These are phyloP conservation scores for Caenorhabditis zanzibari DNA, from an alignment of 2,888 invertebrate species.

Conservation along the genomic window DNA sequence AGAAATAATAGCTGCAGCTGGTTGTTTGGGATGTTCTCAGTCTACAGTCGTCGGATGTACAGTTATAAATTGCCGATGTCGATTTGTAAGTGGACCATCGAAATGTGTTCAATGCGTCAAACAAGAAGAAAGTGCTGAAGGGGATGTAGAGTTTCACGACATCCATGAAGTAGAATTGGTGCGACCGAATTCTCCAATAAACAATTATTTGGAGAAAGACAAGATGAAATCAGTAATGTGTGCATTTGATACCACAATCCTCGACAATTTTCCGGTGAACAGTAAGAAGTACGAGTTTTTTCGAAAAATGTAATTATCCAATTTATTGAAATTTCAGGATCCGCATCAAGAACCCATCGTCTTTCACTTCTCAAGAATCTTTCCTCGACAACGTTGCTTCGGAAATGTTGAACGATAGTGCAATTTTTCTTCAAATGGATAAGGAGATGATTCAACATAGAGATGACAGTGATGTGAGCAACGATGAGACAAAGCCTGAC, in stretches of 20 bases:
- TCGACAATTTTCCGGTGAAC: neutral
- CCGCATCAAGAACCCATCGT: constrained; percentile 35
- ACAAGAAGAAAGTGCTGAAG: constrained; percentile 22
- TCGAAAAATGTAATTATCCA: neutral
- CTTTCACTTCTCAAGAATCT: constrained; percentile 30
- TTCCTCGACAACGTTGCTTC: constrained; percentile 58
- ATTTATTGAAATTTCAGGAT: constrained; percentile 51
- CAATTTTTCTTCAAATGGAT: constrained; percentile 68
- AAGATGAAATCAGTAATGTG: constrained; percentile 50
- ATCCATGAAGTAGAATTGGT: constrained; percentile 10
- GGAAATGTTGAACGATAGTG: constrained; percentile 68
- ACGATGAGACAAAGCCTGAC: constrained; percentile 18
- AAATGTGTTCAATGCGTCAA: constrained; percentile 54
- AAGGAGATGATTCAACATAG: constrained; percentile 16
- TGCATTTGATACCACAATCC: constrained; percentile 33
- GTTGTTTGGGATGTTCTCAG: constrained; percentile 57
- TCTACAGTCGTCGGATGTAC: constrained; percentile 70
- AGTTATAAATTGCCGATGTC: constrained; percentile 71
- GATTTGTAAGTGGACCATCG: constrained; percentile 31
- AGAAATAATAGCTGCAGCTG: neutral
- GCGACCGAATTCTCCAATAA: constrained; percentile 22
- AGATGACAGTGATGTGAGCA: neutral
- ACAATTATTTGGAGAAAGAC: constrained; percentile 49
- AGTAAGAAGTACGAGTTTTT: constrained; percentile 32
- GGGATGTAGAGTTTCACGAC: constrained; percentile 69